Evolutionary conservation across 2,888 invertebrate genomes (phyloP).

Genomic region (Uloborus plumipes): DNA sequence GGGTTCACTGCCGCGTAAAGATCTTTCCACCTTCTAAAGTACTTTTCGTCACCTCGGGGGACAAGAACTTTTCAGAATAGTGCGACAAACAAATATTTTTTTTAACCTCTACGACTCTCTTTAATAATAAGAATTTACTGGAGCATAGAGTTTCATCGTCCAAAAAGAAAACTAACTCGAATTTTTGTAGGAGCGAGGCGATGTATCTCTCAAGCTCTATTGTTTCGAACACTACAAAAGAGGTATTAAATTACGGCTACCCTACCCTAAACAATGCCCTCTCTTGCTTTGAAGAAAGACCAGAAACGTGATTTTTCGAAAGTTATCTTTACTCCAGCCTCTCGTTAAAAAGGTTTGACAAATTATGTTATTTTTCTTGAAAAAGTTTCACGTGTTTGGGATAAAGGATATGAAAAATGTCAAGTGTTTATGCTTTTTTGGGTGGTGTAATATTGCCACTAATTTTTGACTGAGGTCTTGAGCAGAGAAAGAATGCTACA

Average conservation of each 20-base stretch:
- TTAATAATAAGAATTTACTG: constrained; percentile 50
- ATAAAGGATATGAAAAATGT: constrained; percentile 53
- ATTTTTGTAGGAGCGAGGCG: constrained; percentile 8
- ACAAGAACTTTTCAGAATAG: constrained; percentile 28
- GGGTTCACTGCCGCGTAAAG: neutral
- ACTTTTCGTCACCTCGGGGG: constrained; percentile 9
- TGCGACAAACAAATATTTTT: constrained; percentile 25
- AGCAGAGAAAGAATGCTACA: too few relatives aligned
- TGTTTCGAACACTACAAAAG: constrained; percentile 45
- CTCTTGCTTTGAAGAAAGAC: constrained; percentile 35
- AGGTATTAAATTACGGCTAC: constrained; percentile 54
- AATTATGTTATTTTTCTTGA: constrained; percentile 45
- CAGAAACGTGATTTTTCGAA: constrained; percentile 57
- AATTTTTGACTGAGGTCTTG: too few relatives aligned
- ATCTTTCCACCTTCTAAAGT: constrained; percentile 10
- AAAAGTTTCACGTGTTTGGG: constrained; percentile 27
- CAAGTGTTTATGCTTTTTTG: neutral
- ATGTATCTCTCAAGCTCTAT: constrained; percentile 40
- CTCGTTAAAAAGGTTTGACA: constrained; percentile 61
- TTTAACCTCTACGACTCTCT: constrained; percentile 12
- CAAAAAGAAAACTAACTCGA: neutral
- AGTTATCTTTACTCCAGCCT: constrained; percentile 43
- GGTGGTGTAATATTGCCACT: too few relatives aligned
- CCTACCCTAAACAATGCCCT: constrained; percentile 45
- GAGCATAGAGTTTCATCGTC: constrained; percentile 12